phyloP scores from a whole-genome alignment of 1,140 invertebrate genomes.

The Piezodorus guildinii region DNA sequence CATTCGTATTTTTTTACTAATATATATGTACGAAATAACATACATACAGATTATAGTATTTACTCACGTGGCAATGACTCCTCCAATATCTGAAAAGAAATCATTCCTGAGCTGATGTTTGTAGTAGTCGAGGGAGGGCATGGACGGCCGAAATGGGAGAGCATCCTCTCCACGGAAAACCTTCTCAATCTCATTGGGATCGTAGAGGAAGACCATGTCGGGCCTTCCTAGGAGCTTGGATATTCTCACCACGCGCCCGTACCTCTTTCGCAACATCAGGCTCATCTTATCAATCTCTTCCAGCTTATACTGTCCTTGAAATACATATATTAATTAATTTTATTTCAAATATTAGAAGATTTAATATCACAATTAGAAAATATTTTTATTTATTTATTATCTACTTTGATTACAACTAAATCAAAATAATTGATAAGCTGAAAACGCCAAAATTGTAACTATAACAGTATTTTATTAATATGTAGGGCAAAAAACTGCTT shows the following conservation, averaged over 20 bases:
- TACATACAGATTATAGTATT: no score
- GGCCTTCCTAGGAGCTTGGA: conserved; percentile 61
- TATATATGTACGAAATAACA: no score
- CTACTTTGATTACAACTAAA: no score
- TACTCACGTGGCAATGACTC: conserved; percentile 68
- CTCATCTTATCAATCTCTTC: conserved; percentile 62
- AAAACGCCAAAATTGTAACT: no score
- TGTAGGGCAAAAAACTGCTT: no score
- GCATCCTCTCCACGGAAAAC: conserved; percentile 62
- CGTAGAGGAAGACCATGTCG: conserved; percentile 65
- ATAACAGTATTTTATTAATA: no score
- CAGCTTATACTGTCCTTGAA: conserved; percentile 46
- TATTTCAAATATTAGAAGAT: neutral
- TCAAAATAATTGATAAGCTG: no score
- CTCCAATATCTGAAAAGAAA: conserved; percentile 58
- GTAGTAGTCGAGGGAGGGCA: conserved; percentile 65
- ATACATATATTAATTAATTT: neutral
- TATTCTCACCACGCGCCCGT: conserved; percentile 60
- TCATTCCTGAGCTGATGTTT: conserved; percentile 59
- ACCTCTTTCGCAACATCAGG: conserved; percentile 47
- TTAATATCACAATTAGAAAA: no score
- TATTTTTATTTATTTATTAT: no score
- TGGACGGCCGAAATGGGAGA: conserved; percentile 63
- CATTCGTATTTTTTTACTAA: no score
- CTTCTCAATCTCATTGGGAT: conserved; percentile 60